phyloP scores from a whole-genome alignment of 2,888 invertebrate genomes.

The Drosophila birchii region DNA sequence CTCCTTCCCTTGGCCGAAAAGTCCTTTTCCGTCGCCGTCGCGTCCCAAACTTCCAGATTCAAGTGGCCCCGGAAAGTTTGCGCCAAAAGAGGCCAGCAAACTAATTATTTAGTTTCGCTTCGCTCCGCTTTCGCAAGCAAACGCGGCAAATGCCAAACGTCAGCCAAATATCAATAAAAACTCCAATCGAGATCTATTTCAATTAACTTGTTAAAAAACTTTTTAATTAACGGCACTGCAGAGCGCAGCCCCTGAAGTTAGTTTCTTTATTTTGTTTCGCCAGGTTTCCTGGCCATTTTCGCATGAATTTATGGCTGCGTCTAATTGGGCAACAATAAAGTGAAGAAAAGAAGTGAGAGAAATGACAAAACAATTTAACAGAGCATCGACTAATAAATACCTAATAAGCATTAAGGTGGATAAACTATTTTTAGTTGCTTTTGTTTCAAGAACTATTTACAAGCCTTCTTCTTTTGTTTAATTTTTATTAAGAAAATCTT shows the following conservation, averaged over 20 bases:
- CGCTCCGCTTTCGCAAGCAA: constrained; percentile 42
- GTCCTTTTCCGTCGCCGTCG: constrained; percentile 7
- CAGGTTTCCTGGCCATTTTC: constrained; percentile 30
- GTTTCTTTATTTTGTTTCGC: constrained; percentile 31
- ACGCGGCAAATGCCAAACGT: constrained; percentile 65
- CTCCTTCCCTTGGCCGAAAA: constrained; percentile 48
- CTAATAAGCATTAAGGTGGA: not conserved
- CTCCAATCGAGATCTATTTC: constrained; percentile 80
- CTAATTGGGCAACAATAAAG: constrained; percentile 67
- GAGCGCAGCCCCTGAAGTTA: constrained; percentile 26
- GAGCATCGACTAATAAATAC: not conserved
- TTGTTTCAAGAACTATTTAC: too few species aligned
- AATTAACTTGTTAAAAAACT: constrained; percentile 79
- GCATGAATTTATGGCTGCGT: constrained; percentile 73
- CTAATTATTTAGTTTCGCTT: constrained; percentile 79
- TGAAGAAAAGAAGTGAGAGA: constrained; percentile 4
- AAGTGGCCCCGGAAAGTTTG: constrained; percentile 74
- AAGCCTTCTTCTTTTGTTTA: too few species aligned
- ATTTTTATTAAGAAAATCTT: too few species aligned
- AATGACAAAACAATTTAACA: constrained; percentile 5
- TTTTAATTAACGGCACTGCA: constrained; percentile 78
- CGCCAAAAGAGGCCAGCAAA: constrained; percentile 76
- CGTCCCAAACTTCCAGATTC: constrained; percentile 66
- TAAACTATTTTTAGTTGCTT: not conserved
- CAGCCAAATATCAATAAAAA: constrained; percentile 78